Percentiles rank a stretch among this genome's conserved stretches.
Evolutionary conservation across 2,113 vertebrate species (phyloP).

Genomic region (Triplophysa dalaica): DNA sequence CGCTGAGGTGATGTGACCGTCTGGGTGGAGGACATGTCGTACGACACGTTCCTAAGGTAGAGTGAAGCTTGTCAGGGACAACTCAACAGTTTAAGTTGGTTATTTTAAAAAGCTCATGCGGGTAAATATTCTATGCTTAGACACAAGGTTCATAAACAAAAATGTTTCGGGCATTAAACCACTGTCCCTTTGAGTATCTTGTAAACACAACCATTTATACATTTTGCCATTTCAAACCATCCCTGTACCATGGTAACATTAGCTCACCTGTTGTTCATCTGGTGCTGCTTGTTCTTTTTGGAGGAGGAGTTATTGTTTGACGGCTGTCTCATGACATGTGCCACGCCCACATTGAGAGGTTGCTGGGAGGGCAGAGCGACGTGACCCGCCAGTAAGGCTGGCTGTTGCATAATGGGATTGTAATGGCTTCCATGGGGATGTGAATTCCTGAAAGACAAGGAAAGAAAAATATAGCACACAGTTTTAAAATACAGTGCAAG

Average conservation of each 20-base stretch:
- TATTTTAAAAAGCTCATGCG: background rate
- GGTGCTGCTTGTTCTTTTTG: constrained; percentile 95
- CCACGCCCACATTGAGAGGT: constrained; percentile 94
- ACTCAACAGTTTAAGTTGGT: background rate
- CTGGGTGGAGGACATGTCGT: constrained; percentile 93
- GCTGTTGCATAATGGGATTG: constrained; percentile 99
- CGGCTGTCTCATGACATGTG: constrained; percentile 97
- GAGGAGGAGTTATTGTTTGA: constrained; percentile 80
- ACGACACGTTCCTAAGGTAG: constrained; percentile 83
- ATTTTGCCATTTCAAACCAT: too few relatives aligned
- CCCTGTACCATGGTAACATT: too few relatives aligned
- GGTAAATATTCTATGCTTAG: background rate
- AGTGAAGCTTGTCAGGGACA: constrained; percentile 15
- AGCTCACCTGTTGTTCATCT: constrained; percentile 83
- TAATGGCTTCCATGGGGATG: constrained; percentile 94
- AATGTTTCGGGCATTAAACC: too few relatives aligned
- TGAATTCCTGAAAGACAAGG: constrained; percentile 75
- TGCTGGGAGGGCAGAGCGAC: constrained; percentile 91
- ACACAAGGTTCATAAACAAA: too few relatives aligned
- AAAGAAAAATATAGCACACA: background rate
- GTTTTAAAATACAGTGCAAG: background rate
- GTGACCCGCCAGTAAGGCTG: constrained; percentile 87
- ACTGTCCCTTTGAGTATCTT: too few relatives aligned
- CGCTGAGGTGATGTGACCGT: constrained; percentile 88
- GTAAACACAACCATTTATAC: too few relatives aligned